A percentile compares a stretch with the other conserved stretches of the same genome.
These are phyloP conservation scores for Tipula vernalis DNA, from an alignment of 2,888 invertebrate genomes.

Conservation along the genomic window DNA sequence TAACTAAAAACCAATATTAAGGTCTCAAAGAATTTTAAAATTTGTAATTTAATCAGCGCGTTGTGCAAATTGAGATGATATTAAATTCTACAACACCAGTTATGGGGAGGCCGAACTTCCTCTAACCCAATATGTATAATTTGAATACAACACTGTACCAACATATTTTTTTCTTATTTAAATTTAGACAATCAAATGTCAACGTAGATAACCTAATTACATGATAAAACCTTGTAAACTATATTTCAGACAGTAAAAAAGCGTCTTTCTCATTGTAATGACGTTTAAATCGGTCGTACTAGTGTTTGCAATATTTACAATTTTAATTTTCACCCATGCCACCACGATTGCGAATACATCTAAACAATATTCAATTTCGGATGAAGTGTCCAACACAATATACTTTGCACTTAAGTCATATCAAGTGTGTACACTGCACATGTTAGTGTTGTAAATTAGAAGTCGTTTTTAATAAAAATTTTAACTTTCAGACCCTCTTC, in stretches of 20 bases:
- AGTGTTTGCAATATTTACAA: background rate
- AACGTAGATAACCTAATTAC: background rate
- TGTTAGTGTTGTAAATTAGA: background rate
- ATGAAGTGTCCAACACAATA: background rate
- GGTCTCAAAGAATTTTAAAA: no score
- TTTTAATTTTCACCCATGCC: background rate
- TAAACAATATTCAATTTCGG: background rate
- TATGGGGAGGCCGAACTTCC: no score
- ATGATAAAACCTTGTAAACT: background rate
- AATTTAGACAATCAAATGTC: background rate
- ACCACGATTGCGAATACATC: background rate
- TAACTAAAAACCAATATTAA: no score
- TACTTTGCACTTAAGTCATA: background rate
- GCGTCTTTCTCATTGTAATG: background rate
- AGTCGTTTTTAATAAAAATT: background rate
- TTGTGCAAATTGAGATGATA: no score
- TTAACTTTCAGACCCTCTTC: background rate
- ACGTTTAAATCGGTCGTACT: background rate
- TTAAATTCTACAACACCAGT: no score
- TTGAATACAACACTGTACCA: no score
- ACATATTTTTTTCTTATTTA: background rate
- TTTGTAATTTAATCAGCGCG: no score
- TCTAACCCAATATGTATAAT: no score
- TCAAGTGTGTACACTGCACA: background rate
- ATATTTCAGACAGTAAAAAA: background rate